A percentile compares a stretch with the other conserved stretches of the same genome.
Evolutionary conservation across 2,797 vertebrate genomes (phyloP).

Genomic region (Myioborus miniatus): DNA sequence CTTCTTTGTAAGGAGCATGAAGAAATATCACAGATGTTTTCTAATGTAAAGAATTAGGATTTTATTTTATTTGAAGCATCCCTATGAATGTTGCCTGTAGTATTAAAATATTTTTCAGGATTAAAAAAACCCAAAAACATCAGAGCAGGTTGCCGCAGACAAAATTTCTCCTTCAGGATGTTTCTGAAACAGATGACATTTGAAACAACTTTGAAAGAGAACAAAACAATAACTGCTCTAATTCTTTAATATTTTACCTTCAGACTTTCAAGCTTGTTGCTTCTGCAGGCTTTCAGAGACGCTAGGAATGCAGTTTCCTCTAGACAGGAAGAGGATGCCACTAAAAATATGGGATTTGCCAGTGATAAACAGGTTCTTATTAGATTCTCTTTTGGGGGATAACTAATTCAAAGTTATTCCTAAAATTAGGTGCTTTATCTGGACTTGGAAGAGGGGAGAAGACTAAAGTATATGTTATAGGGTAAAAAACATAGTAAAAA

Average conservation of each 20-base stretch:
- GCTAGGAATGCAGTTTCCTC: background rate
- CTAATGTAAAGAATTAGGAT: background rate
- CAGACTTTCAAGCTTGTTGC: background rate
- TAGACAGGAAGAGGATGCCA: background rate
- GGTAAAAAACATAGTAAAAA: background rate
- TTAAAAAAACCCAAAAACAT: background rate
- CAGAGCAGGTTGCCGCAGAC: background rate
- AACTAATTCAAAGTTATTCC: background rate
- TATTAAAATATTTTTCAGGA: background rate
- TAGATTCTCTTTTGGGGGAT: background rate
- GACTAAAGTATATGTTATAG: background rate
- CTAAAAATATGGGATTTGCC: background rate
- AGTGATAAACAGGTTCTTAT: background rate
- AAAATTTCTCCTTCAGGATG: background rate
- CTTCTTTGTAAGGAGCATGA: background rate
- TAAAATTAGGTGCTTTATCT: background rate
- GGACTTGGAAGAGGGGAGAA: background rate
- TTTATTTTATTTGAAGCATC: background rate
- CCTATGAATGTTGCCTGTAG: background rate
- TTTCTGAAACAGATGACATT: background rate
- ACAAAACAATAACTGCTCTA: background rate
- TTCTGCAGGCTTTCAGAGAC: background rate
- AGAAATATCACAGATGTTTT: background rate
- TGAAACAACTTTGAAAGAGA: background rate
- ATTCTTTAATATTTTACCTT: background rate